These are phyloP conservation scores for Pelecanus crispus DNA, from an alignment of 2,113 vertebrate species.

Conservation along the genomic window DNA sequence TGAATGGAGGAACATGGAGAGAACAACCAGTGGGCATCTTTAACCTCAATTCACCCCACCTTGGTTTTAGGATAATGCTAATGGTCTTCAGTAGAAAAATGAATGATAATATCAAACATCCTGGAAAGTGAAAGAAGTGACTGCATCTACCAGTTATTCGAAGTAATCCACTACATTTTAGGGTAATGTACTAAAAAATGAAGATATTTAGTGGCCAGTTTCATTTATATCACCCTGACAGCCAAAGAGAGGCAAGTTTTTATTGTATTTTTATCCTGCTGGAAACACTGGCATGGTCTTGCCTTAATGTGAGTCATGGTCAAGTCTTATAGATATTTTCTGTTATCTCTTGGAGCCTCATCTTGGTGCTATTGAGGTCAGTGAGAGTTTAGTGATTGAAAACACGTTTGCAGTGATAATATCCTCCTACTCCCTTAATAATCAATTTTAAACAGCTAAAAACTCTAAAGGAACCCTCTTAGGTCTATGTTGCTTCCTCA, in stretches of 20 bases:
- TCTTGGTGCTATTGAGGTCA: not conserved
- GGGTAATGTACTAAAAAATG: not conserved
- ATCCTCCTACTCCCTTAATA: not conserved
- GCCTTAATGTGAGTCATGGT: not conserved
- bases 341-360: not conserved
- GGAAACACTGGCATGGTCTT: not conserved
- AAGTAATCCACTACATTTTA: not conserved
- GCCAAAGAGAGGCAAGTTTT: not conserved
- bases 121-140: not conserved
- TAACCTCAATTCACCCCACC: not conserved
- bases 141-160: not conserved
- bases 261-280: not conserved
- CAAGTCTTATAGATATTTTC: not conserved
- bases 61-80: not conserved
- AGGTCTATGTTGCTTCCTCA: not conserved
- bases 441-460: not conserved
- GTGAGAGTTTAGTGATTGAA: not conserved
- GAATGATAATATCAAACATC: not conserved
- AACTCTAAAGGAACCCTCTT: not conserved
- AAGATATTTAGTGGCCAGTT: not conserved
- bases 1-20: not conserved
- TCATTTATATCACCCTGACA: not conserved
- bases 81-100: not conserved
- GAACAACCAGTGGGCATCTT: not conserved
- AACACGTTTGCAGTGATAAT: not conserved